phyloP scores from a whole-genome alignment of 2,888 invertebrate species.

The Dryocosmus kuriphilus region DNA sequence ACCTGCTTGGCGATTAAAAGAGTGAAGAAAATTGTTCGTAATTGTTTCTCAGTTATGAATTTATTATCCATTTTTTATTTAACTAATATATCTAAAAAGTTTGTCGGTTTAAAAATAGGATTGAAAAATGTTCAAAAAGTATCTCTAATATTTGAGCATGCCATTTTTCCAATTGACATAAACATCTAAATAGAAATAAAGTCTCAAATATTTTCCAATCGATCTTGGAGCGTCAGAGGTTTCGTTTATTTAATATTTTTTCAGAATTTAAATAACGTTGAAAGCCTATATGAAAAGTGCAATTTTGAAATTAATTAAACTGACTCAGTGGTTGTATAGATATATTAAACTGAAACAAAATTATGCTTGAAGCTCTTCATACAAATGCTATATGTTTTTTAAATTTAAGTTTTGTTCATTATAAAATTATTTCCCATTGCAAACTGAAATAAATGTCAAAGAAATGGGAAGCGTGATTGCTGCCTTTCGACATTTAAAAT shows the following conservation, averaged over 20 bases:
- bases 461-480: not conserved
- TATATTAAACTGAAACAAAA: too few species aligned
- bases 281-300: not conserved
- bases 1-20: not conserved
- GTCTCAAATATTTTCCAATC: not conserved
- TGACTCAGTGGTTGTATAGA: not conserved
- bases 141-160: not conserved
- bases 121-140: not conserved
- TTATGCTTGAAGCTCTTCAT: slow-evolving; percentile 12
- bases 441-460: not conserved
- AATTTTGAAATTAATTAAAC: not conserved
- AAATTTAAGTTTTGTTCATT: not conserved
- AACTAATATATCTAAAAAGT: too few species aligned
- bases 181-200: not conserved
- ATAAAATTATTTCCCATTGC: not conserved
- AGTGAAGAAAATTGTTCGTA: too few species aligned
- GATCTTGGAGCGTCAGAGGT: not conserved
- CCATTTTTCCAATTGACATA: not conserved
- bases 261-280: not conserved
- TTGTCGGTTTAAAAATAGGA: too few species aligned
- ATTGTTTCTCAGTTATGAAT: too few species aligned
- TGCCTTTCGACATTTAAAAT: slow-evolving; percentile 1
- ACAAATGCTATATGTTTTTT: not conserved
- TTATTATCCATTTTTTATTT: too few species aligned
- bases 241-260: not conserved